phyloP scores from a whole-genome alignment of 2,888 invertebrate genomes.

The Ophion ventricosus region DNA sequence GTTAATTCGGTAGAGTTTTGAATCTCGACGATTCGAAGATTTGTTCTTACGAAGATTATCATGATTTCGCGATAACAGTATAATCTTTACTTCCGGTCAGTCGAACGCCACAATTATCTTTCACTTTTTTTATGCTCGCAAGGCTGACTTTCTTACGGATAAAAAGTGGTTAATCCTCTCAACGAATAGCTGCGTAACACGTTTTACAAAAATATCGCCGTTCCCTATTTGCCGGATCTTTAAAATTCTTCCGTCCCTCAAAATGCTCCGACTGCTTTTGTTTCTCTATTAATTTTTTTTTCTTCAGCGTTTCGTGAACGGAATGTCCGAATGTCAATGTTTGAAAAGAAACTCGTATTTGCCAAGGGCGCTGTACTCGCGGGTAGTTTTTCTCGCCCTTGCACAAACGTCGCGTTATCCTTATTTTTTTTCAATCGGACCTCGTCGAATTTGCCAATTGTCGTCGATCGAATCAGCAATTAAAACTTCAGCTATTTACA shows the following conservation, averaged over 20 bases:
- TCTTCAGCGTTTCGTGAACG: constrained; percentile 40
- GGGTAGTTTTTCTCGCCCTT: neutral
- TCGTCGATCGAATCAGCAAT: constrained; percentile 48
- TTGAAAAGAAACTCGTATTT: constrained; percentile 23
- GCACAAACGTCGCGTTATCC: neutral
- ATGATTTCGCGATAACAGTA: constrained; percentile 6
- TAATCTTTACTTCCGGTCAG: constrained; percentile 13
- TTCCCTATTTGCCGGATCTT: constrained; percentile 40
- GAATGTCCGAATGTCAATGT: constrained; percentile 56
- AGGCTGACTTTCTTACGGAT: constrained; percentile 43
- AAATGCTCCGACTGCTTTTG: constrained; percentile 18
- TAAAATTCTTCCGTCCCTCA: constrained; percentile 21
- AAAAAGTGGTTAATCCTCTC: constrained; percentile 55
- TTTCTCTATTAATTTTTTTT: constrained; percentile 9
- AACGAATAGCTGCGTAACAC: constrained; percentile 72
- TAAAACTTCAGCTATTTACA: constrained; percentile 58
- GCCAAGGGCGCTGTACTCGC: neutral
- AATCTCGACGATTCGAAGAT: constrained; percentile 15
- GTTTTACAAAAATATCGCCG: constrained; percentile 75
- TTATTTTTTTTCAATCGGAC: constrained; percentile 40
- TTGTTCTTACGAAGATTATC: neutral
- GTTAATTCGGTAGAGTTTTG: constrained; percentile 37
- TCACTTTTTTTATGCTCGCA: constrained; percentile 18
- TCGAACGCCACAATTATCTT: constrained; percentile 1
- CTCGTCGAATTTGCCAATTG: constrained; percentile 51